Evolutionary conservation across 2,113 vertebrate species (phyloP).

Genomic region (Elanus axillaris): DNA sequence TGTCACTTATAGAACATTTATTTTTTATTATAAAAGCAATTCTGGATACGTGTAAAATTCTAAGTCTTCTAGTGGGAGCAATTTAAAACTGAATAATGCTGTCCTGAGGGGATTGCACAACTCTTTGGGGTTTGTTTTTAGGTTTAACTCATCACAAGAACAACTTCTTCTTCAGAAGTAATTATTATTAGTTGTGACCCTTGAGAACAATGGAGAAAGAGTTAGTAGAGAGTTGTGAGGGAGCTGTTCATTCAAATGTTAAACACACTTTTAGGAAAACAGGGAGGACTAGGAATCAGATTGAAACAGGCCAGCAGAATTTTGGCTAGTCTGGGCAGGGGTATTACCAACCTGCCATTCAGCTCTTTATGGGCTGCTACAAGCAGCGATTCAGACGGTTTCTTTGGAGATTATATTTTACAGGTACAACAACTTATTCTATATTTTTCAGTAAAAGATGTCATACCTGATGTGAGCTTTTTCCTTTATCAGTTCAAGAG

Average conservation of each 20-base stretch:
- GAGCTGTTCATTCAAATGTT: neutral
- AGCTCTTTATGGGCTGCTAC: neutral
- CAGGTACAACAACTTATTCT: neutral
- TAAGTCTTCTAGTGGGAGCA: constrained; percentile 53
- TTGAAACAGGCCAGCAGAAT: neutral
- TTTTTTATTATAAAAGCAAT: constrained; percentile 69
- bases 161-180: neutral
- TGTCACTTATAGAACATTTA: constrained; percentile 56
- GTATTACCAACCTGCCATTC: neutral
- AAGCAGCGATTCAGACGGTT: neutral
- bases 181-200: constrained; percentile 34
- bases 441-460: neutral
- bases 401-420: neutral
- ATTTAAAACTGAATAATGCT: constrained; percentile 63
- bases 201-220: neutral
- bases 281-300: neutral
- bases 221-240: neutral
- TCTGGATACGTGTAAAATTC: constrained; percentile 51
- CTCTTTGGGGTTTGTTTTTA: constrained; percentile 58
- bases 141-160: constrained; percentile 36
- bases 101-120: constrained; percentile 20
- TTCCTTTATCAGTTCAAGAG: neutral
- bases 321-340: neutral
- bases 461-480: neutral
- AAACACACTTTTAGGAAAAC: neutral